Evolutionary conservation across 1,140 invertebrate genomes (phyloP).

Genomic region (Samia ricini): DNA sequence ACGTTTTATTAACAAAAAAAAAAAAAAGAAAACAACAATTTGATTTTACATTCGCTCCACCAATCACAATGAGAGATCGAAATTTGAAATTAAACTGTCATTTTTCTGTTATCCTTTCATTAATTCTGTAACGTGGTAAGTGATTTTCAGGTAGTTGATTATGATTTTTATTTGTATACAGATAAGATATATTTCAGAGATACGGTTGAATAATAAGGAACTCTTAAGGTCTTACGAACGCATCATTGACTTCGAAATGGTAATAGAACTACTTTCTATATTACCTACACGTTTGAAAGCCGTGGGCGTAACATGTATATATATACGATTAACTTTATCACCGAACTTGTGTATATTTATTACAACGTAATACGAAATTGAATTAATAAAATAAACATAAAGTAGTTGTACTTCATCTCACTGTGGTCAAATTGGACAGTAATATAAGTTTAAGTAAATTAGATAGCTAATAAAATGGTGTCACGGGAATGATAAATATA

Average conservation of each 20-base stretch:
- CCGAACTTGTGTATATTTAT: not conserved
- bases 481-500: not conserved
- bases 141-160: too few species aligned
- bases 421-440: not conserved
- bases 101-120: conserved; percentile 6
- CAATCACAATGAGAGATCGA: conserved; percentile 5
- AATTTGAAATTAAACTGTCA: conserved; percentile 18
- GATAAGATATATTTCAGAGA: not conserved
- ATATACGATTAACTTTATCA: not conserved
- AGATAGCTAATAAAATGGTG: not conserved
- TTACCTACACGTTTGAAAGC: conserved; percentile 9
- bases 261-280: conserved; percentile 16
- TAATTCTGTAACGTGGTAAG: not conserved
- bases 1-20: conserved; percentile 7
- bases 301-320: conserved; percentile 11
- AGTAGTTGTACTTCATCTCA: too few species aligned
- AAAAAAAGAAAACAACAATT: conserved; percentile 6
- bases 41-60: conserved; percentile 10
- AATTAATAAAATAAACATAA: not conserved
- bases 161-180: not conserved
- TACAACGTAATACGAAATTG: not conserved
- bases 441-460: not conserved
- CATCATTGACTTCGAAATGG: conserved; percentile 9
- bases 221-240: conserved; percentile 2
- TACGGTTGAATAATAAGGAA: not conserved